Conservation (phyloP, 2,888 invertebrate species). For the Chalcis sispes region DNA sequence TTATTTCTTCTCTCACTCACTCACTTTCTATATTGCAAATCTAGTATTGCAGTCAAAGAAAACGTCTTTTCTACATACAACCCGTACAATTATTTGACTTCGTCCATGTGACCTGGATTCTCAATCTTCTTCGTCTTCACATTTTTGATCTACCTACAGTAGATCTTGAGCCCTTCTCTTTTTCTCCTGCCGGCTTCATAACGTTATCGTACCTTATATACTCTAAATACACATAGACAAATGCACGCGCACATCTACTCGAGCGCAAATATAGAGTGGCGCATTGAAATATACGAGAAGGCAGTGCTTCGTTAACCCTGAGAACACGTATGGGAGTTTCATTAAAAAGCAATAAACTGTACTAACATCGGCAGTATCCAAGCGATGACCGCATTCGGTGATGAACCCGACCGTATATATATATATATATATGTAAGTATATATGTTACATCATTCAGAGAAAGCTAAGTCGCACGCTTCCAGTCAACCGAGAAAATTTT, state of each 20-base stretch:
- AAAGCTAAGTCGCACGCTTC: conserved; percentile 36
- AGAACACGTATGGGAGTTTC: conserved; percentile 36
- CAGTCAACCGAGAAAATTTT: conserved; percentile 43
- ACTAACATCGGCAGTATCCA: conserved; percentile 21
- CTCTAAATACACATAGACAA: neutral
- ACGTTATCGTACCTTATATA: conserved; percentile 40
- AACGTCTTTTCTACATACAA: conserved; percentile 58
- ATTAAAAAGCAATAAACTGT: conserved; percentile 55
- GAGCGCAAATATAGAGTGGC: neutral
- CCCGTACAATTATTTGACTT: conserved; percentile 61
- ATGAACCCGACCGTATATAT: conserved; percentile 32
- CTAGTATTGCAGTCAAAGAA: conserved; percentile 56
- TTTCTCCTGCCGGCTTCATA: conserved; percentile 38
- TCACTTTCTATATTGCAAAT: conserved; percentile 48
- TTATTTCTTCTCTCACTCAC: conserved; percentile 1
- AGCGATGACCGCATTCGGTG: conserved; percentile 48
- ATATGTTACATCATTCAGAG: too few species aligned
- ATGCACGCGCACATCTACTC: neutral
- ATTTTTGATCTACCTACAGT: conserved; percentile 46
- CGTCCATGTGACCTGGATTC: conserved; percentile 61
- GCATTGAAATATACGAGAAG: neutral
- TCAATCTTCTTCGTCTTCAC: conserved; percentile 51
- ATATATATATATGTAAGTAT: too few species aligned
- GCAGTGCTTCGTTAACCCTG: conserved; percentile 36
- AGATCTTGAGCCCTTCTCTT: conserved; percentile 4